Percentiles rank a stretch among this genome's conserved stretches.
phyloP scores from a whole-genome alignment of 2,113 vertebrate genomes.

The Hiodon alosoides region DNA sequence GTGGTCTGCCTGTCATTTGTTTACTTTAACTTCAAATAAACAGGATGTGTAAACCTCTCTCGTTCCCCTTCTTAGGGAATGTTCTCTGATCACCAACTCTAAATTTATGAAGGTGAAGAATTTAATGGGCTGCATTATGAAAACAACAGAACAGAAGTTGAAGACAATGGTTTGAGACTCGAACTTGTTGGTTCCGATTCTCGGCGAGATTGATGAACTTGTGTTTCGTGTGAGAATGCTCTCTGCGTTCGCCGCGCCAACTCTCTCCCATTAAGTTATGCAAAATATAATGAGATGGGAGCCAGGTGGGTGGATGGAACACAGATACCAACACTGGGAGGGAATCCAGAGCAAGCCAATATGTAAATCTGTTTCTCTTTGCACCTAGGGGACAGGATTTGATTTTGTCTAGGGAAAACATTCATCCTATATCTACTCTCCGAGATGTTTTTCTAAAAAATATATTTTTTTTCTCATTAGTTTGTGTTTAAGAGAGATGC shows the following conservation, averaged over 20 bases:
- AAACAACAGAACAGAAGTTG: constrained; percentile 31
- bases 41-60: constrained; percentile 6
- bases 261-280: constrained; percentile 12
- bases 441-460: constrained; percentile 31
- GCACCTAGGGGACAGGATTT: constrained; percentile 35
- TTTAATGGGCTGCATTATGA: constrained; percentile 25
- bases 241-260: neutral
- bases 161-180: neutral
- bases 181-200: constrained; percentile 11
- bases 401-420: constrained; percentile 37
- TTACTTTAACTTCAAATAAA: constrained; percentile 25
- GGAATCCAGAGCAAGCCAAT: constrained; percentile 30
- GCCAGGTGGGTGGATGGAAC: constrained; percentile 6
- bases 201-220: constrained; percentile 26
- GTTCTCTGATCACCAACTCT: neutral
- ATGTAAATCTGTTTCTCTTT: constrained; percentile 23
- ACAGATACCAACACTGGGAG: constrained; percentile 28
- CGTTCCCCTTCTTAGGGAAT: neutral
- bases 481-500: constrained; percentile 37
- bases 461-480: constrained; percentile 43
- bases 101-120: constrained; percentile 44
- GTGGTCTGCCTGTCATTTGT: constrained; percentile 24
- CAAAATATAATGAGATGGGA: constrained; percentile 6
- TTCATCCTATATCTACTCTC: constrained; percentile 34
- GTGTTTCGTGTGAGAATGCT: constrained; percentile 20